These are phyloP conservation scores for Trichomycterus rosablanca DNA, from an alignment of 2,113 vertebrate species.

Conservation along the genomic window DNA sequence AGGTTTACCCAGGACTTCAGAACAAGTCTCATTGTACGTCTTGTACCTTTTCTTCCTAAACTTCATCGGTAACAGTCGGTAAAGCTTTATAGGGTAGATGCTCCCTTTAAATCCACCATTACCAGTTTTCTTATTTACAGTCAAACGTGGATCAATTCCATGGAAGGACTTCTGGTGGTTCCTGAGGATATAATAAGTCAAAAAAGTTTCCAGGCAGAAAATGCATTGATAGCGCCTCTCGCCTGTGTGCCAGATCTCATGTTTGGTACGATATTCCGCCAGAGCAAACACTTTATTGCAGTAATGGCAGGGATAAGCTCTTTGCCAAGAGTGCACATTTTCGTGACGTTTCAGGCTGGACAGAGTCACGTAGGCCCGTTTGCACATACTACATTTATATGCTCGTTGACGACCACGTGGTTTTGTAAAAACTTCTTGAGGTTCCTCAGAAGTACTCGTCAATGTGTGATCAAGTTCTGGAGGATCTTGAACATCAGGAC, in stretches of 20 bases:
- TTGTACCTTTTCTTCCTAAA: constrained; percentile 86
- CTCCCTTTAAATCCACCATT: constrained; percentile 85
- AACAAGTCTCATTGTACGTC: constrained; percentile 78
- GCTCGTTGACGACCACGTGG: constrained; percentile 78
- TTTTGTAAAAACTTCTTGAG: constrained; percentile 57
- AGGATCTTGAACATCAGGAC: constrained; percentile 25
- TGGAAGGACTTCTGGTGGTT: constrained; percentile 98
- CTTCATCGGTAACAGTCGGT: constrained; percentile 93
- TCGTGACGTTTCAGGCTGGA: constrained; percentile 94
- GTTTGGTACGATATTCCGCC: constrained; percentile 95
- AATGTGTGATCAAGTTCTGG: constrained; percentile 30
- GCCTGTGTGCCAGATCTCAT: constrained; percentile 97
- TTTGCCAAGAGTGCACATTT: constrained; percentile 96
- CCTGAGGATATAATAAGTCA: constrained; percentile 97
- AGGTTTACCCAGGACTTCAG: constrained; percentile 62
- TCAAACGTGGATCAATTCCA: constrained; percentile 88
- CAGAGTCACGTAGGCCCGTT: constrained; percentile 88
- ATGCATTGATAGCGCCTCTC: constrained; percentile 97
- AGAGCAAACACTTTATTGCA: constrained; percentile 97
- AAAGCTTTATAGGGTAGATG: constrained; percentile 93
- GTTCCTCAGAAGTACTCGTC: constrained; percentile 10
- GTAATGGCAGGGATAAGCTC: constrained; percentile 95
- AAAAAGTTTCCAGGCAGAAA: constrained; percentile 95
- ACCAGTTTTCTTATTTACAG: constrained; percentile 85
- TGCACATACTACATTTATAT: constrained; percentile 88